These are phyloP conservation scores for Pomatorhinus ruficollis DNA, from an alignment of 2,113 vertebrate genomes.

Conservation along the genomic window DNA sequence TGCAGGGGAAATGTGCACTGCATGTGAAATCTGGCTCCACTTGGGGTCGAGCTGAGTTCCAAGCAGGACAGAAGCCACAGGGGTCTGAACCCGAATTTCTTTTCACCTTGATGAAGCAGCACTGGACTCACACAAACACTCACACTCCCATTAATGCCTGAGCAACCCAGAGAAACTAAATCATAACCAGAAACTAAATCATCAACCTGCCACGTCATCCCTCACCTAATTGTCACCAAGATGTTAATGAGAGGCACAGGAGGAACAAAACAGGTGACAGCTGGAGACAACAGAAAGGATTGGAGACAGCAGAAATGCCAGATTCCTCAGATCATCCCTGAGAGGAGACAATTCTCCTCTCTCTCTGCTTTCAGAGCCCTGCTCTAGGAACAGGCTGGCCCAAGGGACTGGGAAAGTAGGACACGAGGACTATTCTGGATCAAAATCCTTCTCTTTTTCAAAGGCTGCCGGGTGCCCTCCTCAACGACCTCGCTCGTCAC, in stretches of 20 bases:
- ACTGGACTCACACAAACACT: background rate
- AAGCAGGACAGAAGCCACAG: background rate
- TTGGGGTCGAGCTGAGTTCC: background rate
- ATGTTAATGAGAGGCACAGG: background rate
- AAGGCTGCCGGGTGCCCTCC: constrained; percentile 9
- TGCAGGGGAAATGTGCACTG: background rate
- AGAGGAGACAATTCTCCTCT: background rate
- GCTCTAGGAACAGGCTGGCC: constrained; percentile 35
- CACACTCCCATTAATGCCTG: background rate
- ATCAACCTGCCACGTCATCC: background rate
- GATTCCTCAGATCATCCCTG: background rate
- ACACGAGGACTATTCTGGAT: constrained; percentile 28
- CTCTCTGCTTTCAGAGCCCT: constrained; percentile 2
- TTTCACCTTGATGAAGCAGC: background rate
- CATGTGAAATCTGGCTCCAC: background rate
- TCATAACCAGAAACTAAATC: background rate
- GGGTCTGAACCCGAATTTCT: background rate
- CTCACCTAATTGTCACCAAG: background rate
- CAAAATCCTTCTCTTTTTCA: constrained; percentile 5
- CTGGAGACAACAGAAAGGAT: background rate
- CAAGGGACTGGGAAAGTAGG: constrained; percentile 27
- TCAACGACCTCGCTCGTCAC: background rate
- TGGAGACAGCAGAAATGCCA: background rate
- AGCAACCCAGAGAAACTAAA: background rate
- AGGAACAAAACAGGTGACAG: constrained; percentile 3